phyloP scores from a whole-genome alignment of 2,797 vertebrate genomes.

The Malacoraja senta region DNA sequence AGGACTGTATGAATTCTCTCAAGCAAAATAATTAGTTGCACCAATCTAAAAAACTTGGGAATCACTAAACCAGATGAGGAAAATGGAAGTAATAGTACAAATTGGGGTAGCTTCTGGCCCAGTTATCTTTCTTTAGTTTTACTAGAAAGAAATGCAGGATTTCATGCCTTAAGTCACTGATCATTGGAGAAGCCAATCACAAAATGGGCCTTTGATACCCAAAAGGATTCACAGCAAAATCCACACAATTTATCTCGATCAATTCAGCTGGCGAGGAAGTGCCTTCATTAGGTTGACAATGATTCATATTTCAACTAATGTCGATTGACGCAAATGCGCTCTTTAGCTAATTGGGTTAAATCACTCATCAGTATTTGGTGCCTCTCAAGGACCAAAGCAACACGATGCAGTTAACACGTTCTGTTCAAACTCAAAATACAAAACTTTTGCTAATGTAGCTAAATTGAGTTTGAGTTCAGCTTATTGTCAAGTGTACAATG shows the following conservation, averaged over 20 bases:
- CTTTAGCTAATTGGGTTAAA: not conserved
- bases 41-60: not conserved
- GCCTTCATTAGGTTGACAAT: not conserved
- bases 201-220: not conserved
- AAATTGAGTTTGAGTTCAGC: not conserved
- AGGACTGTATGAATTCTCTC: not conserved
- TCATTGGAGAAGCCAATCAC: not conserved
- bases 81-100: not conserved
- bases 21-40: not conserved
- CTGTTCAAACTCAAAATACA: not conserved
- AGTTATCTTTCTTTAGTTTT: not conserved
- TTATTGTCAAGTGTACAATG: too few relatives aligned
- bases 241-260: not conserved
- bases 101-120: not conserved
- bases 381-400: not conserved
- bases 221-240: not conserved
- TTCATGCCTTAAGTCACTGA: not conserved
- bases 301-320: not conserved
- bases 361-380: not conserved
- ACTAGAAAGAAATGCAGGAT: not conserved
- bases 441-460: not conserved
- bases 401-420: not conserved
- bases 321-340: not conserved
- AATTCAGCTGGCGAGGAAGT: not conserved
- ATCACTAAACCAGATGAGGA: not conserved